These are phyloP conservation scores for Nicator chloris DNA, from an alignment of 2,113 vertebrate species.

Conservation along the genomic window DNA sequence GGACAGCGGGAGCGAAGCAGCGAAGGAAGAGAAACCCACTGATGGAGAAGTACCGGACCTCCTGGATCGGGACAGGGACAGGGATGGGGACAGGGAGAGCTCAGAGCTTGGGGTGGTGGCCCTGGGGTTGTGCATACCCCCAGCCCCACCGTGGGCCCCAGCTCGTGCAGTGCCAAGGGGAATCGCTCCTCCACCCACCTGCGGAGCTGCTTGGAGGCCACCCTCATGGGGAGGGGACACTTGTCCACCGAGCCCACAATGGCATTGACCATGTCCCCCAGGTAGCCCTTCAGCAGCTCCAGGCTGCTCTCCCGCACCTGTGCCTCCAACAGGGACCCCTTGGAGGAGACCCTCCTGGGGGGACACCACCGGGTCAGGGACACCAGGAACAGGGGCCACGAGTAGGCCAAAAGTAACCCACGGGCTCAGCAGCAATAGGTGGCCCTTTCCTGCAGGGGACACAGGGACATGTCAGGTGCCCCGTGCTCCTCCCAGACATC, in stretches of 20 bases:
- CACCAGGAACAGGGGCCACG: not conserved
- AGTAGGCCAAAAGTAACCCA: not conserved
- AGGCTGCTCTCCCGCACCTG: constrained; percentile 85
- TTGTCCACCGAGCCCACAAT: constrained; percentile 80
- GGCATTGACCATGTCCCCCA: constrained; percentile 79
- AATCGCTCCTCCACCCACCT: constrained; percentile 81
- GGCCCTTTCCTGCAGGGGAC: not conserved
- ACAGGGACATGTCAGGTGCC: accelerated
- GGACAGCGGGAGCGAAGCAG: constrained; percentile 87
- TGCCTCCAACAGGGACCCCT: constrained; percentile 78
- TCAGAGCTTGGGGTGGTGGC: not conserved
- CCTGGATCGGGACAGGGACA: constrained; percentile 62
- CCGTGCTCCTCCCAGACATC: accelerated
- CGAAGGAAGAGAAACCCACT: constrained; percentile 90
- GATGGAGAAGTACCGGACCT: constrained; percentile 85
- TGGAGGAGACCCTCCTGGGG: constrained; percentile 86
- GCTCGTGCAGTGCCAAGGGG: constrained; percentile 77
- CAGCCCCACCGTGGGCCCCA: not conserved
- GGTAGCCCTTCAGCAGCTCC: constrained; percentile 84
- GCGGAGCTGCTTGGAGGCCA: constrained; percentile 85
- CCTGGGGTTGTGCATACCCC: accelerated
- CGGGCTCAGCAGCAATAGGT: not conserved
- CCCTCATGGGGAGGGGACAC: constrained; percentile 83
- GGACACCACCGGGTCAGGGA: accelerated
- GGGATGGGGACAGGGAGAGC: not conserved